Evolutionary conservation across 1,140 invertebrate genomes (phyloP), one percentile per base, ranked within the genome.

Genomic region (Solen grandis): DNA sequence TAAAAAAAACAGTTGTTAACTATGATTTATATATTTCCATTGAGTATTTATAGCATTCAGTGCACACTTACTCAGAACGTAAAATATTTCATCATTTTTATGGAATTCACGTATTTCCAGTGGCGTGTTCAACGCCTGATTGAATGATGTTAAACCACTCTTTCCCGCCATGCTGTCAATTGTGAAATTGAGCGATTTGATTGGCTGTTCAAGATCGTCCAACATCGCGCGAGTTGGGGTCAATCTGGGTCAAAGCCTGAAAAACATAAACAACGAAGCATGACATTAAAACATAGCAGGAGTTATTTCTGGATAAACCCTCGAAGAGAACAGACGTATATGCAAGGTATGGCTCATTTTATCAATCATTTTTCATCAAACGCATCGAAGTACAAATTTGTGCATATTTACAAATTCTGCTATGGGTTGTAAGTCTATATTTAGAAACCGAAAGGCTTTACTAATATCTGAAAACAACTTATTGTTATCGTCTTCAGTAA

Each of bases 171-270:
- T n/a, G 16, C 5, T 25, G 14, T 33, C 41, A 35, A 46, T 66
- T 29, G 46, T 22, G 10, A 66, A 33, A 66, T 5, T 3, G 10
- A n/a, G 29, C 36, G 41, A 41, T 66, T 22, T 66, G 36, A 66
- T 66, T 66, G 63, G 63, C 36, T 46, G 22, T 41, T 46, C 25
- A 38, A 36, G 14, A 66, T 66, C 63, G 38, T 36, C 35, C 63
- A 22, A 66, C 63, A 66, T 41, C 63, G 38, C 38, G 19, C 63
- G 33, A 66, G 35, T 19, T 25, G 62, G 22, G 62, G 16, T 66
- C n/a, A 46, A 8, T 35, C 3, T 19, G 46, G 36, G 36, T 46
- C 63, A 66, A 14, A 25, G 19, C 36, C 22, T 38, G 27, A 35
- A 66, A 66, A 66, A 10, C 41, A 19, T 46, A 10, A 46, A 46